Evolutionary conservation across 2,888 invertebrate species (phyloP).

Genomic region (Drosophila aldrichi): DNA sequence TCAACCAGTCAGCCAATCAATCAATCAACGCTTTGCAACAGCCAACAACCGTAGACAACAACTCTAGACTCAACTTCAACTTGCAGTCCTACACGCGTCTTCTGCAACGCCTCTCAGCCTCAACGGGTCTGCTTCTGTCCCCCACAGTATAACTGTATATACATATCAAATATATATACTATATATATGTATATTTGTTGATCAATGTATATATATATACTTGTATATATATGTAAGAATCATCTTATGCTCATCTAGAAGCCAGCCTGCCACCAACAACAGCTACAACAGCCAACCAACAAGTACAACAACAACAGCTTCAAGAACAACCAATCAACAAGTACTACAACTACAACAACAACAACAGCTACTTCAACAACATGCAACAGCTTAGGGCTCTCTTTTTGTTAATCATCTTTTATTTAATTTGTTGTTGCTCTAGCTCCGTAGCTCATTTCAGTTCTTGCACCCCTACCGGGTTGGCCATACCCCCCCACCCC

Average conservation of each 20-base stretch:
- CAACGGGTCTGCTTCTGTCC: conserved; percentile 48
- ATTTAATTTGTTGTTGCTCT: conserved; percentile 34
- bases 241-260: conserved; percentile 55
- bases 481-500: conserved; percentile 11
- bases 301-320: conserved; percentile 16
- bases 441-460: conserved; percentile 37
- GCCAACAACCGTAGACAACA: conserved; percentile 44
- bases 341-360: conserved; percentile 19
- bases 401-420: conserved; percentile 20
- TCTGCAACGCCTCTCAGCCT: conserved; percentile 34
- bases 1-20: conserved; percentile 47
- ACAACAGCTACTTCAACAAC: conserved; percentile 27
- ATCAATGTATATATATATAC: conserved; percentile 3
- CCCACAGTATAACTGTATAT: conserved; percentile 25
- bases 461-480: conserved; percentile 28
- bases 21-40: conserved; percentile 52
- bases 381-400: conserved; percentile 22
- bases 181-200: background rate
- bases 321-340: conserved; percentile 25
- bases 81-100: conserved; percentile 33
- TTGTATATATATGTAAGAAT: conserved; percentile 7
- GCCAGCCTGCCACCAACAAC: conserved; percentile 50
- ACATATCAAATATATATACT: conserved; percentile 1
- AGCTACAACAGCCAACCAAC: conserved; percentile 13
- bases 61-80: conserved; percentile 42